Base-by-base conservation (phyloP, 1,140 invertebrate species). In the Pseudomyrmex flavicornis region DNA sequence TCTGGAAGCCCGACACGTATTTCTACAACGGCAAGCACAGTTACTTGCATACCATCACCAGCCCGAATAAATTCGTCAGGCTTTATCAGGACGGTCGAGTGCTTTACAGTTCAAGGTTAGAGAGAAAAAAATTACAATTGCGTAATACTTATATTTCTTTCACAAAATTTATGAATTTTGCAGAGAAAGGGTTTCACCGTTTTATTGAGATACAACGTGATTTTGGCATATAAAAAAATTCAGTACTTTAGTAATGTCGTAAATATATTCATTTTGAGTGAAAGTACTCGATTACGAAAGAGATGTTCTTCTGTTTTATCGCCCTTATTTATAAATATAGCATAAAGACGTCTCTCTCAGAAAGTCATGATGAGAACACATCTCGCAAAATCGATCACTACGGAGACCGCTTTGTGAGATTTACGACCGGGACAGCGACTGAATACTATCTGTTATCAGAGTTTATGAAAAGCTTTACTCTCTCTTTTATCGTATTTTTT, bases 1-100 rank as follows among this genome's bases (percentile, higher is more conserved):
- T 98, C 83, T 98, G 98, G 98, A 98, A 97, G 91, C 98, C 98
- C 2, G 97, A 98, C 94, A 98, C 97, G 12, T 98, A 97, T 93
- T 98, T 98, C 92, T 96, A 97, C 92, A 98, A 98, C 93, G 97
- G 96, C 56, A 97, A 97, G 91, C 96, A 97, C 83, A 97, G 97
- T 85, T 97, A 98, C 93, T 95, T 98, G 13, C 98, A 98, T 93
- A 98, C 97, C 65, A 97, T 98, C 86, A 98, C 98, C 7, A 97
- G 97, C 4, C 98, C 98, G 1, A 98, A 98, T 94, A 98, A 98
- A 93, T 98, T 98, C 90, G 97, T 98, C 17, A 94, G 98, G 59
- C 96, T 98, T 10, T 96, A 96, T 93, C 96, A 97, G 88, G 96
- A 98, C 90, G 98, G 98, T 70, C 95, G 96, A 65, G 97, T 98